Percentiles rank a stretch among this genome's conserved stretches.
These are phyloP conservation scores for Phytoseiulus persimilis DNA, from an alignment of 2,888 invertebrate species.

Conservation along the genomic window DNA sequence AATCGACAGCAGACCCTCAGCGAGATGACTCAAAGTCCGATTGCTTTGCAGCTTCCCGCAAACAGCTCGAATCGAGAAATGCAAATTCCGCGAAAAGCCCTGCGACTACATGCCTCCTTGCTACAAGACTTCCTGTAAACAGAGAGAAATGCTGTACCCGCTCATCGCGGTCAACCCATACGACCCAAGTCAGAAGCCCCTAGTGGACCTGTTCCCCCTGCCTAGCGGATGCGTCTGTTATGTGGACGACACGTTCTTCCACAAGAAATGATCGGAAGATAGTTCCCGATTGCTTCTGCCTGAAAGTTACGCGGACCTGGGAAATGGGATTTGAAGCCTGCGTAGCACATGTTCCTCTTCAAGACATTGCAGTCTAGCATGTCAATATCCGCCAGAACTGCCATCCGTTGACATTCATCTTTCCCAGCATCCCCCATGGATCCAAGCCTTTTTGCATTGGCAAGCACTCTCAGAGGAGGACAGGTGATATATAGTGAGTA, in stretches of 20 bases:
- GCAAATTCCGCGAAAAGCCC: slow-evolving; percentile 48
- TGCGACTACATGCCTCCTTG: slow-evolving; percentile 49
- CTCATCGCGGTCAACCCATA: slow-evolving; percentile 48
- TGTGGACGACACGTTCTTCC: slow-evolving; percentile 45
- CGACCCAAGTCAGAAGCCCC: slow-evolving; percentile 47
- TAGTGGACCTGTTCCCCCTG: slow-evolving; percentile 48
- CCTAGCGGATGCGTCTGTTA: slow-evolving; percentile 49
- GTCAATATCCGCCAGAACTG: no score
- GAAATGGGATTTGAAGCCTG: no score
- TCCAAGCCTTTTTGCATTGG: no score
- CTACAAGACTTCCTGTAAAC: slow-evolving; percentile 48
- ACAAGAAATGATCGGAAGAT: background rate
- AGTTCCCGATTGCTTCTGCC: background rate
- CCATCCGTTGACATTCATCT: no score
- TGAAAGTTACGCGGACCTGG: background rate
- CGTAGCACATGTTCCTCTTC: no score
- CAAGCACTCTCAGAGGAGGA: no score
- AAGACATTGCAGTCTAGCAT: no score
- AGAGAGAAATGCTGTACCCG: slow-evolving; percentile 48
- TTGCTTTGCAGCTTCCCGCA: slow-evolving; percentile 47
- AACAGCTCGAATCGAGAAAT: slow-evolving; percentile 48
- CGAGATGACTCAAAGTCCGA: no score
- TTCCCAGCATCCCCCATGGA: no score
- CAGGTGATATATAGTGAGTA: no score
- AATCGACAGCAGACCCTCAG: background rate